A percentile compares a stretch with the other conserved stretches of the same genome.
These are phyloP conservation scores for Gracilinanus agilis DNA, from an alignment of 2,113 vertebrate species.

Conservation along the genomic window DNA sequence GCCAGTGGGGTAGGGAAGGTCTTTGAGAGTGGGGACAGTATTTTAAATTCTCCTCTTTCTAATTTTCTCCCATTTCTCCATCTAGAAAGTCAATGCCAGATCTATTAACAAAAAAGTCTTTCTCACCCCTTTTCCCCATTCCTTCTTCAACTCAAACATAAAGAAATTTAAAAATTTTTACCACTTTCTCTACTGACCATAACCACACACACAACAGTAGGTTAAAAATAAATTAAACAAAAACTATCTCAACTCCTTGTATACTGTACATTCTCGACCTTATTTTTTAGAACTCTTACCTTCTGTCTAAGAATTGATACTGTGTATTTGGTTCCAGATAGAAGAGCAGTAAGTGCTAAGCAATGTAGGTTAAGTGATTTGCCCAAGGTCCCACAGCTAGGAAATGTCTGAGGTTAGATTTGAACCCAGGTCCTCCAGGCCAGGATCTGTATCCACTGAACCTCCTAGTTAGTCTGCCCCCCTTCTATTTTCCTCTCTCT, in stretches of 20 bases:
- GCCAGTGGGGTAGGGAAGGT: not conserved
- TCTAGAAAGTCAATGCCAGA: not conserved
- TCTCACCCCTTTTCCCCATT: not conserved
- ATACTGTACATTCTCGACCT: not conserved
- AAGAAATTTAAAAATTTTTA: not conserved
- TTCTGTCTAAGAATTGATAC: too few species aligned
- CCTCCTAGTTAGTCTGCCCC: too few species aligned
- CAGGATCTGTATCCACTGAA: too few species aligned
- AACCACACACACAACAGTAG: not conserved
- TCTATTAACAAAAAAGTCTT: not conserved
- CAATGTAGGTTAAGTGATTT: too few species aligned
- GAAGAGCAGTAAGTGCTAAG: too few species aligned
- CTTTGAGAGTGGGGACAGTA: not conserved
- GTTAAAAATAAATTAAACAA: not conserved
- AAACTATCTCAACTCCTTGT: not conserved
- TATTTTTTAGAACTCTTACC: not conserved
- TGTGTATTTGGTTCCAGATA: too few species aligned
- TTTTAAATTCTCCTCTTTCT: not conserved
- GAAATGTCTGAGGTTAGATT: too few species aligned
- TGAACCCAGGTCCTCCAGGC: too few species aligned
- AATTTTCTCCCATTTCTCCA: not conserved
- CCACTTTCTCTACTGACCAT: not conserved
- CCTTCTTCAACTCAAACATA: not conserved
- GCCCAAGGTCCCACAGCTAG: too few species aligned
- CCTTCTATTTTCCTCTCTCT: too few species aligned